phyloP scores from a whole-genome alignment of 2,797 vertebrate species.

The Cyclura pinguis region DNA sequence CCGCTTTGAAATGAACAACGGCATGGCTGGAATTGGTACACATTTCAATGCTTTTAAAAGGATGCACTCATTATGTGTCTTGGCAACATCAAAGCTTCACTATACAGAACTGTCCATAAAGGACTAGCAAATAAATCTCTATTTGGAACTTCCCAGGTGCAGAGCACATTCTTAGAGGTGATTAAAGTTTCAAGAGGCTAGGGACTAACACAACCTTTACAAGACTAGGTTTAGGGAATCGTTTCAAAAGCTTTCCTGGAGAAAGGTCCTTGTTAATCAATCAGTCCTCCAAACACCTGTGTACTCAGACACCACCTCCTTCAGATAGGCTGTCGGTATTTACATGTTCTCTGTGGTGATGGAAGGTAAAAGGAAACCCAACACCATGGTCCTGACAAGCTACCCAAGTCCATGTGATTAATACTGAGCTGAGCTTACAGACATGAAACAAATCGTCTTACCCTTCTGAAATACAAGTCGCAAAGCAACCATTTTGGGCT shows the following conservation, averaged over 20 bases:
- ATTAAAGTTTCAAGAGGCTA: constrained; percentile 34
- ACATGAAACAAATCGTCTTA: constrained; percentile 29
- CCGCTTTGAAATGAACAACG: background rate
- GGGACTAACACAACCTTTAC: constrained; percentile 36
- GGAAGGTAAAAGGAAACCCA: constrained; percentile 25
- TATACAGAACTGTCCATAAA: constrained; percentile 34
- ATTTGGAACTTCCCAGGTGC: constrained; percentile 16
- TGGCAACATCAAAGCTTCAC: constrained; percentile 53
- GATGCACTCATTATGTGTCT: background rate
- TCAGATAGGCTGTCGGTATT: constrained; percentile 21
- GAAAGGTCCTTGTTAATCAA: constrained; percentile 34
- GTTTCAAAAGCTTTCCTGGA: constrained; percentile 19
- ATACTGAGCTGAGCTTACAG: background rate
- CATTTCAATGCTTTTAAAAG: constrained; percentile 27
- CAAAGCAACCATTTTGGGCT: constrained; percentile 22
- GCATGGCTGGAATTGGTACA: background rate
- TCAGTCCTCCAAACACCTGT: constrained; percentile 16
- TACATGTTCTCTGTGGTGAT: constrained; percentile 34
- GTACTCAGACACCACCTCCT: constrained; percentile 14
- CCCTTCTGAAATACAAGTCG: constrained; percentile 36
- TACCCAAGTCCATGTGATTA: constrained; percentile 7
- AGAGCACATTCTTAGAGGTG: constrained; percentile 24
- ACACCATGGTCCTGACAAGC: constrained; percentile 13
- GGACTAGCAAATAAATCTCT: constrained; percentile 19
- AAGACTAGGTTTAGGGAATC: constrained; percentile 2